Percentiles rank a stretch among this genome's conserved stretches.
Evolutionary conservation across 2,797 vertebrate genomes (phyloP).

Genomic region (Alcedo atthis): DNA sequence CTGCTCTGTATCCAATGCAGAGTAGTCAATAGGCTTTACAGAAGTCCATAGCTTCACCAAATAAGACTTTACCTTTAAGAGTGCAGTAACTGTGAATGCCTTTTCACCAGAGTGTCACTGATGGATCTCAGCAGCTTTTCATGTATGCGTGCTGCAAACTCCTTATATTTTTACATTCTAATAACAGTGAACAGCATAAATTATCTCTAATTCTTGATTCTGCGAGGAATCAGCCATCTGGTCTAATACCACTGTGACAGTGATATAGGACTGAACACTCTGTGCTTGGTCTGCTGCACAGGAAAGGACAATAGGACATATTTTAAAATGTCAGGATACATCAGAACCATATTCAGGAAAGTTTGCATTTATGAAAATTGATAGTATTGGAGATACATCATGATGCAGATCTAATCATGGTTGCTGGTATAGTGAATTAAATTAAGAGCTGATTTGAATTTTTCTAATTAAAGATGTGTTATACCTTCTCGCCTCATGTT

Average conservation of each 20-base stretch:
- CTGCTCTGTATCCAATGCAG: neutral
- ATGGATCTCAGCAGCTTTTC: constrained; percentile 73
- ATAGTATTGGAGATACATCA: constrained; percentile 83
- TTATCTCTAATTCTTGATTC: constrained; percentile 85
- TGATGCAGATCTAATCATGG: constrained; percentile 80
- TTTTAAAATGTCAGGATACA: constrained; percentile 86
- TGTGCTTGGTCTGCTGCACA: constrained; percentile 82
- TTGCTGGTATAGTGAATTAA: constrained; percentile 76
- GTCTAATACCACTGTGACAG: constrained; percentile 83
- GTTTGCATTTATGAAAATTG: constrained; percentile 86
- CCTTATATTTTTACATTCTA: constrained; percentile 87
- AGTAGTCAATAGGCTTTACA: neutral
- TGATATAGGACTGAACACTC: constrained; percentile 81
- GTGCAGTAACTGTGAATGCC: constrained; percentile 2
- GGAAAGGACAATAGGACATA: constrained; percentile 86
- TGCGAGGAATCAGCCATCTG: constrained; percentile 87
- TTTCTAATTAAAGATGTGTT: constrained; percentile 79
- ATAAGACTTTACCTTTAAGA: constrained; percentile 29
- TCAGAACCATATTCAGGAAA: constrained; percentile 82
- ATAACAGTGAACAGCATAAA: constrained; percentile 84
- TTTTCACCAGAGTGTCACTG: constrained; percentile 35
- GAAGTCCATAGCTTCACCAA: neutral
- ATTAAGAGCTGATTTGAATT: constrained; percentile 80
- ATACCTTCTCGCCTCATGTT: constrained; percentile 56
- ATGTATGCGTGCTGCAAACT: constrained; percentile 77